Conservation (phyloP, 2,888 invertebrate species). For the Deroplatys truncata region DNA sequence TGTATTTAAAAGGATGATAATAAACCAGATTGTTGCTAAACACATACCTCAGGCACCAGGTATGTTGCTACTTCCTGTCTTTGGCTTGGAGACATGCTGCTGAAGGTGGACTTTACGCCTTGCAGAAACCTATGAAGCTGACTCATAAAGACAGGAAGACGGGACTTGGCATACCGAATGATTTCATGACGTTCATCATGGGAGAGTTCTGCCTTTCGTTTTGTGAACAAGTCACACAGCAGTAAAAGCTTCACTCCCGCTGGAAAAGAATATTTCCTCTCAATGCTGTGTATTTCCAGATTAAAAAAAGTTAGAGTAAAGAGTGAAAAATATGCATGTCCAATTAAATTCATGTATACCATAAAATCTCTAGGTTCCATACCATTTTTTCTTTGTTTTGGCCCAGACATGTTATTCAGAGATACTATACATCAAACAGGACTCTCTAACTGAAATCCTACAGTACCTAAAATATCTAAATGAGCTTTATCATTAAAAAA, state of each 20-base stretch:
- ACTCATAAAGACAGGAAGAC: constrained; percentile 61
- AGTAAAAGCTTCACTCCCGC: constrained; percentile 54
- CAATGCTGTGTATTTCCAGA: not conserved
- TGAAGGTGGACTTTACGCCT: constrained; percentile 56
- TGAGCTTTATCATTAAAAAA: too few relatives aligned
- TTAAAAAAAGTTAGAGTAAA: too few relatives aligned
- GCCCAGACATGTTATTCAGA: not conserved
- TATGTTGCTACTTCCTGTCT: constrained; percentile 59
- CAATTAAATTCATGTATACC: not conserved
- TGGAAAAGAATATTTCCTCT: constrained; percentile 35
- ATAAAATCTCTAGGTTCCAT: not conserved
- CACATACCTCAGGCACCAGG: constrained; percentile 60
- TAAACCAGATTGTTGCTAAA: too few relatives aligned
- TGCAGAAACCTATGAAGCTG: constrained; percentile 58
- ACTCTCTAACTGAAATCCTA: too few relatives aligned
- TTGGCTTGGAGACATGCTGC: constrained; percentile 53
- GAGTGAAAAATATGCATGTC: too few relatives aligned
- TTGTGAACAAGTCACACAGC: constrained; percentile 61
- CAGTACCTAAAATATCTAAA: too few relatives aligned
- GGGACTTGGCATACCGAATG: constrained; percentile 60
- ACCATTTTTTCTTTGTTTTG: too few relatives aligned
- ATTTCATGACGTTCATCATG: constrained; percentile 63
- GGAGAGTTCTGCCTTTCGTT: constrained; percentile 57
- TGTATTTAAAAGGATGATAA: too few relatives aligned
- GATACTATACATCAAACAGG: not conserved